Evolutionary conservation across 2,113 vertebrate genomes (phyloP), one percentile per base, ranked within the genome.

Genomic region (Cichladusa arquata): DNA sequence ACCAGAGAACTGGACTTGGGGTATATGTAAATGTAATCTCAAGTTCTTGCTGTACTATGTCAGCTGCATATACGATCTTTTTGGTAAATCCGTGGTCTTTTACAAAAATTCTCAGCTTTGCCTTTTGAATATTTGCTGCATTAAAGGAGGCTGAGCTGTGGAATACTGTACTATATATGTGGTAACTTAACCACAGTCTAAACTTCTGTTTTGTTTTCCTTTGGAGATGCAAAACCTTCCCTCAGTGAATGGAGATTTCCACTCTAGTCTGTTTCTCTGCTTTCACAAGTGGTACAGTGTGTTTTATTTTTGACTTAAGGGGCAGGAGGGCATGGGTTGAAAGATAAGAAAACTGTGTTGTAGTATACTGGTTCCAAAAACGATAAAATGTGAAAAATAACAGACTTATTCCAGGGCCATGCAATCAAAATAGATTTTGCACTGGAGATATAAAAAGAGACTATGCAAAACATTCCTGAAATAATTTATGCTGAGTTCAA

Each of bases 401-500:
- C 89, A 94, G 89, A 58, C 87, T 93, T 64, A 71, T 92, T 96
- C 40, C 85, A 92, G 66, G 88, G 80, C 56, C 82, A 69, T 76
- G 80, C 33, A 92, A 95, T 95, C 94, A 95, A 97, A 97, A 95
- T 93, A 96, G 70, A 72, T 90, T 96, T 96, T 95, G 80, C 40
- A 38, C 71, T 92, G 66, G 40, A 97, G 91, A 94, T 95, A 93
- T 94, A 96, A 96, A 97, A 97, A 94, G 53, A 92, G 29, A 62
- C 95, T 90, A 73, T 65, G 80, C 51, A 95, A 94, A 97, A 93
- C 93, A 97, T 96, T 97, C 93, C 82, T 94, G 89, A 88, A 96
- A 95, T 97, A 94, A 97, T 95, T 96, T 96, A 95, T 94, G 58
- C 93, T 22, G 56, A 95, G 95, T 96, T 97, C 94, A 97, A 96